A percentile compares a stretch with the other conserved stretches of the same genome.
Evolutionary conservation across 2,113 vertebrate species (phyloP).

Genomic region (Semicossyphus pulcher): DNA sequence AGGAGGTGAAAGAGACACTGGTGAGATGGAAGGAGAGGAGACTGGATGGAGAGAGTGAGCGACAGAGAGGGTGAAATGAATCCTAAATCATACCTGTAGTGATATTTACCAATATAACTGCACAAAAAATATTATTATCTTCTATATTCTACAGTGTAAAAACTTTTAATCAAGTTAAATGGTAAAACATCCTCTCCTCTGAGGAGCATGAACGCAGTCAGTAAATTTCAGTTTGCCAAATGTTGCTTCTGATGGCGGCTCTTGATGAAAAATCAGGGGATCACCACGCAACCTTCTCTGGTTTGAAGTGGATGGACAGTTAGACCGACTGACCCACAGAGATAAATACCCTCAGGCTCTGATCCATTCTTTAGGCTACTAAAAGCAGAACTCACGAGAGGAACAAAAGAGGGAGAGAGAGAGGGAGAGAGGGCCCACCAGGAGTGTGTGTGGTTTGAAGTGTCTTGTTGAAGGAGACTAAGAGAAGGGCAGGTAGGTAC

Average conservation of each 20-base stretch:
- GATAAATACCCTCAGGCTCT: neutral
- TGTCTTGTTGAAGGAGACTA: slow-evolving; percentile 48
- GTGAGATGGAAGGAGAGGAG: neutral
- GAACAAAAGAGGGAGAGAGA: slow-evolving; percentile 1
- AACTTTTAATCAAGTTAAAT: too few relatives aligned
- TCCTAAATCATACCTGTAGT: too few relatives aligned
- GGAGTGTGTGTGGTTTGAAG: slow-evolving; percentile 42
- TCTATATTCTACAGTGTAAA: too few relatives aligned
- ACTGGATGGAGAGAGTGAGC: neutral
- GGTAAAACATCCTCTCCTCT: too few relatives aligned
- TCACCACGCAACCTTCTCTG: neutral
- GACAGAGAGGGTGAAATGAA: neutral
- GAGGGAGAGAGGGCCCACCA: slow-evolving; percentile 13
- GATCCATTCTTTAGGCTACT: neutral
- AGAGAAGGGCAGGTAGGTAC: slow-evolving; percentile 50
- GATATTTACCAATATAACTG: too few relatives aligned
- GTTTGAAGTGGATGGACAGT: neutral
- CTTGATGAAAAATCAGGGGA: neutral
- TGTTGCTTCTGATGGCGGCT: neutral
- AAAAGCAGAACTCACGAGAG: neutral
- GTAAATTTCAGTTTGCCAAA: too few relatives aligned
- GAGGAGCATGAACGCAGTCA: too few relatives aligned
- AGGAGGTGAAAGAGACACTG: slow-evolving; percentile 13
- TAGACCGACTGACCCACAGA: neutral
- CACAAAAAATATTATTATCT: too few relatives aligned